These are phyloP conservation scores for Drosophila obscura DNA, from an alignment of 1,140 invertebrate genomes.

Conservation along the genomic window DNA sequence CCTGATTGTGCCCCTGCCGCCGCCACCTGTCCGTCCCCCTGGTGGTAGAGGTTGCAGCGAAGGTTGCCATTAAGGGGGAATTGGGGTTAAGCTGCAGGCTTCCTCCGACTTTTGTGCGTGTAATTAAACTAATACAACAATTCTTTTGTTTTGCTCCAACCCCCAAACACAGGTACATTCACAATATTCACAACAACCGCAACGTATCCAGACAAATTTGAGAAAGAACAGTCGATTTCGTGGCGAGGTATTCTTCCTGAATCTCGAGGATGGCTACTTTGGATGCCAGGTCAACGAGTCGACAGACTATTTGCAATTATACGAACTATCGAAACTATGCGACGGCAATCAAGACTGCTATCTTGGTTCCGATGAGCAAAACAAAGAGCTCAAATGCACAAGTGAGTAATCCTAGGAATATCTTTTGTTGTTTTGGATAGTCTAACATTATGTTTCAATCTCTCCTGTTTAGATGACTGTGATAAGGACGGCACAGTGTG, in stretches of 20 bases:
- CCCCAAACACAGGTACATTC: constrained; percentile 88
- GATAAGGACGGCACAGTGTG: constrained; percentile 93
- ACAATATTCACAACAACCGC: constrained; percentile 85
- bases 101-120: constrained; percentile 18
- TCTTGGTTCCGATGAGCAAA: constrained; percentile 95
- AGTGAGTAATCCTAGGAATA: constrained; percentile 86
- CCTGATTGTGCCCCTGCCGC: constrained; percentile 25
- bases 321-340: constrained; percentile 97
- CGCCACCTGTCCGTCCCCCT: no score
- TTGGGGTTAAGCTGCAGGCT: constrained; percentile 16
- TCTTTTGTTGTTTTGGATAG: constrained; percentile 12
- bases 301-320: constrained; percentile 95
- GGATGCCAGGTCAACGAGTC: constrained; percentile 98
- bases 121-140: constrained; percentile 23
- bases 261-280: constrained; percentile 98
- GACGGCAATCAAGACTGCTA: constrained; percentile 95
- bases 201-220: constrained; percentile 78
- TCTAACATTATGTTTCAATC: constrained; percentile 26
- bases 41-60: constrained; percentile 24
- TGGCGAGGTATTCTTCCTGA: constrained; percentile 97
- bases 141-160: constrained; percentile 64
- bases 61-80: constrained; percentile 29
- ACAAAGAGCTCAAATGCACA: constrained; percentile 95
- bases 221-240: constrained; percentile 87
- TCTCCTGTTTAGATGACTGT: constrained; percentile 91